Evolutionary conservation across 2,888 invertebrate genomes (phyloP), one percentile per base, ranked within the genome.

Genomic region (Latrodectus elegans): DNA sequence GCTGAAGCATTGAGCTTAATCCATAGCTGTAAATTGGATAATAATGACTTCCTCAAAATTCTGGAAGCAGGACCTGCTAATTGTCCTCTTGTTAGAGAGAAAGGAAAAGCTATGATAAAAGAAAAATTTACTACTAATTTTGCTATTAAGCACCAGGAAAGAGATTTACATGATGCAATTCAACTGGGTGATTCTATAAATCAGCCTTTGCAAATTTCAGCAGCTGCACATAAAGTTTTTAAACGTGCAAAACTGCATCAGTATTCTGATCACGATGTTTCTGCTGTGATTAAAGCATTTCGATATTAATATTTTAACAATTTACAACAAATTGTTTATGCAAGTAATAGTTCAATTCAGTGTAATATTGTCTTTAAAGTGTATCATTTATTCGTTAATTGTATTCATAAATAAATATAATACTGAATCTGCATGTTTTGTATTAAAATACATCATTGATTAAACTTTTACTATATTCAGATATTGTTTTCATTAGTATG

Each of bases 1-100:
- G 97, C 98, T 0, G 99, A 99, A 93, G 97, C 97, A 4, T 95
- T 99, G 94, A 97, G 98, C 51, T 94, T 99, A 89, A 98, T 98
- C 0, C 97, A 98, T 93, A 95, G 97, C 89, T 96, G 97, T 11
- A 97, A 97, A 0, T 95, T 99, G 83, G 95, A 96, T 90, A 95
- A 96, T 91, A 96, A 96, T 90, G 97, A 98, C 92, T 95, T 98
- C 75, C 93, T 98, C 84, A 97, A 98, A 92, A 96, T 98, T 89
- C 94, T 98, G 90, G 95, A 95, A 90, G 93, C 97, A 90, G 97
- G 97, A 26, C 95, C 96, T 83, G 94, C 97, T 90, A 95, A 95
- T 89, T 97, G 96, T 91, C 96, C 96, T 60, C 95, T 96, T 85
- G 94, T 98, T 90, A 93, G 95, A 88, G 95, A 96, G 89, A 98